These are phyloP conservation scores for Teleopsis dalmanni DNA, from an alignment of 1,140 invertebrate species.

Conservation along the genomic window DNA sequence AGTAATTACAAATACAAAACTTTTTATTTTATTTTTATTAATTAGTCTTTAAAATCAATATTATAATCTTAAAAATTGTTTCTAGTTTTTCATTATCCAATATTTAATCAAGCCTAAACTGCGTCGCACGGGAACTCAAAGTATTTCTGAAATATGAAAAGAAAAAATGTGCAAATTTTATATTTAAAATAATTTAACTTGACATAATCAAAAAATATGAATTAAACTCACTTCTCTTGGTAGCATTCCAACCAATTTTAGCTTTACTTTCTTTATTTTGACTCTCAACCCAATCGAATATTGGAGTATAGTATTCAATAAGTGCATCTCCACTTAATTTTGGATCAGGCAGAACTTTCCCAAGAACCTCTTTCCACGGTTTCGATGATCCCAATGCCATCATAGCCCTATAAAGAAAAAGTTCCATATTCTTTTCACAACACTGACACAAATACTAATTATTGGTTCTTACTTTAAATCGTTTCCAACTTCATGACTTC, in stretches of 20 bases:
- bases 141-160: no score
- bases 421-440: no score
- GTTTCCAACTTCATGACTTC: constrained; percentile 44
- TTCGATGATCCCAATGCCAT: constrained; percentile 50
- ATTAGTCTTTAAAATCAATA: no score
- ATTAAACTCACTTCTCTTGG: constrained; percentile 22
- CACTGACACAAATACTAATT: no score
- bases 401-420: constrained; percentile 44
- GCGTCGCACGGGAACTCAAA: no score
- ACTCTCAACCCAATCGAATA: constrained; percentile 32
- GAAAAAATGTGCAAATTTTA: no score
- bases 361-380: constrained; percentile 53
- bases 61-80: no score
- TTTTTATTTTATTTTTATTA: no score
- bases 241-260: constrained; percentile 34
- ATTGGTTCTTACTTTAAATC: constrained; percentile 29
- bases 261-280: constrained; percentile 33
- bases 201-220: neutral
- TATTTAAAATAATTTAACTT: no score
- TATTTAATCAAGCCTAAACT: no score
- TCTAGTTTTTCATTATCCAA: no score
- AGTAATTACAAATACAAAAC: no score
- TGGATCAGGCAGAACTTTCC: constrained; percentile 46
- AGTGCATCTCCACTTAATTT: constrained; percentile 44
- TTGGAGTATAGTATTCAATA: constrained; percentile 43